Evolutionary conservation across 2,113 vertebrate species (phyloP), one percentile per base, ranked within the genome.

Genomic region (Archocentrus centrarchus): DNA sequence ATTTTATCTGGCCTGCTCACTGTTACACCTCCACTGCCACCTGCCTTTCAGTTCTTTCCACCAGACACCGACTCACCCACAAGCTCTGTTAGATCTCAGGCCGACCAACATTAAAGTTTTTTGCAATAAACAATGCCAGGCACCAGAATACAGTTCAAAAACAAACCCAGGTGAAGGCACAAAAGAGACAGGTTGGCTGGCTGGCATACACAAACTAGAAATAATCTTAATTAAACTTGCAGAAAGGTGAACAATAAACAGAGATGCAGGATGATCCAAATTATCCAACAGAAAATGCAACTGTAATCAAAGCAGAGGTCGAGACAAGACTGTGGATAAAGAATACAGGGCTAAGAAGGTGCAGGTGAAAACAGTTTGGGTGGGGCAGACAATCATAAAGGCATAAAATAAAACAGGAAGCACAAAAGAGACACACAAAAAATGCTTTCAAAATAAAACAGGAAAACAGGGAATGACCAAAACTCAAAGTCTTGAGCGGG

Each of bases 51-150:
- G 0, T 17, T 32, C 3, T 1, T 70, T 4, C 17, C 0, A 50
- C 24, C 30, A 30, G 5, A 32, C 44, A 5, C 66, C 0, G 3
- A 73, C 24, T 32, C 50, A 47, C 10, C 24, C 24, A 70, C 0
- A 53, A 53, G 30, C 1, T 9, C 39, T 68, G 0, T 0, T 17
- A 3, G 44, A 27, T 32, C 66, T 50, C 66, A 53, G 66, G 20
- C 30, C 1, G 32, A 13, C 24, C 17, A 13, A 30, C 10, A 0
- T 32, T 73, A 0, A 20, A 30, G 5, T 70, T 10, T 18, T 70
- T 2, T 30, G 24, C 18, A 3, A 50, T 50, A 20, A 22, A 4
- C 11, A 37, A n/a, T 2, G 5, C 20, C 32, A 30, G 47, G 22
- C 11, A 4, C 22, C 24, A 50, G 24, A 70, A 70, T 20, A 20